Evolutionary conservation across 2,797 vertebrate genomes (phyloP).

Genomic region (Coregonus suidteri): DNA sequence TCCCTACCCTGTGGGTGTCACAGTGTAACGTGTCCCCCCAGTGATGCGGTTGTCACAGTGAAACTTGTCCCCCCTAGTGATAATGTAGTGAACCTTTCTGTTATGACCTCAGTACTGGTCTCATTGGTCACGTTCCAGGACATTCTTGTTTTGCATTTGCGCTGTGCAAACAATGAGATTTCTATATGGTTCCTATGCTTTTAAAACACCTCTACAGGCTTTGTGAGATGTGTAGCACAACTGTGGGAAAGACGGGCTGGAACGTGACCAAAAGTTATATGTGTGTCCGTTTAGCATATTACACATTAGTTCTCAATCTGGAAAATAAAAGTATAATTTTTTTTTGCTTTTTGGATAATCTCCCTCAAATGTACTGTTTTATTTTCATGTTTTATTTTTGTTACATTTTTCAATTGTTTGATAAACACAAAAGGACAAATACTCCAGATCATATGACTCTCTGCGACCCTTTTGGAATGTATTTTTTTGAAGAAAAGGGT

Average conservation of each 20-base stretch:
- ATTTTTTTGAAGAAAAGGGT: conserved; percentile 75
- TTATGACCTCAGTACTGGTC: conserved; percentile 72
- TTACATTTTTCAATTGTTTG: conserved; percentile 27
- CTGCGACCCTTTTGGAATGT: conserved; percentile 75
- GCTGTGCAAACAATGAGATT: neutral
- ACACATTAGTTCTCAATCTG: conserved; percentile 68
- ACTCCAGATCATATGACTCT: conserved; percentile 58
- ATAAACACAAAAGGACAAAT: conserved; percentile 64
- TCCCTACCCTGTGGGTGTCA: conserved; percentile 80
- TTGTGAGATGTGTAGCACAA: conserved; percentile 23
- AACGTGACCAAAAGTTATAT: conserved; percentile 4
- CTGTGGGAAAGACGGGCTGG: neutral
- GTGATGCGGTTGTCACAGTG: conserved; percentile 82
- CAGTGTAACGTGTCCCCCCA: conserved; percentile 81
- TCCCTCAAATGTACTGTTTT: conserved; percentile 10
- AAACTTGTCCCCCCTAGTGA: conserved; percentile 79
- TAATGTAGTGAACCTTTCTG: conserved; percentile 71
- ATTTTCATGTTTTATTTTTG: neutral
- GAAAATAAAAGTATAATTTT: conserved; percentile 52
- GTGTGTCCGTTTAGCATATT: conserved; percentile 62
- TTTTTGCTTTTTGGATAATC: conserved; percentile 59
- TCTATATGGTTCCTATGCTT: neutral
- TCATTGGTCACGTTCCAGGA: conserved; percentile 36
- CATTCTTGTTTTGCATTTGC: neutral
- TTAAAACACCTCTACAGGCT: conserved; percentile 13